A percentile compares a stretch with the other conserved stretches of the same genome.
phyloP scores from a whole-genome alignment of 1,140 invertebrate species.

The Aphelinus certus region DNA sequence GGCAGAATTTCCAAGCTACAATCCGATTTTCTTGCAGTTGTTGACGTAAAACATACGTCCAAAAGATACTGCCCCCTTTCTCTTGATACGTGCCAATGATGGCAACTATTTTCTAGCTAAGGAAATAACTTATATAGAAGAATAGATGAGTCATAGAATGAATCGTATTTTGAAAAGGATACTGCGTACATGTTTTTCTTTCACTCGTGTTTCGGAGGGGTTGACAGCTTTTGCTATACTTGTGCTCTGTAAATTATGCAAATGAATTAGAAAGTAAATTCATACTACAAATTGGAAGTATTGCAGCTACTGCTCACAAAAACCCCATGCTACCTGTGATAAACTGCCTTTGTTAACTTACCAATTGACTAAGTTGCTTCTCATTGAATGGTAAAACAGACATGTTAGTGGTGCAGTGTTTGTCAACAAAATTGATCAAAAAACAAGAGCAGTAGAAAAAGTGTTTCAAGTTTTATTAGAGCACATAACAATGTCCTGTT shows the following conservation, averaged over 20 bases:
- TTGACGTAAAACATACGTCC: constrained; percentile 83
- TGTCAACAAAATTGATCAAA: constrained; percentile 40
- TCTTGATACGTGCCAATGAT: constrained; percentile 96
- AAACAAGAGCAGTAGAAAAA: constrained; percentile 43
- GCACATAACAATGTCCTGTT: constrained; percentile 35
- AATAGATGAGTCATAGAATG: constrained; percentile 5
- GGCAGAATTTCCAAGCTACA: constrained; percentile 98
- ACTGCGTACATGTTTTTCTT: constrained; percentile 96
- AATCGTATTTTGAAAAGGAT: constrained; percentile 67
- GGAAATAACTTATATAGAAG: constrained; percentile 37
- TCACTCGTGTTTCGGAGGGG: constrained; percentile 86
- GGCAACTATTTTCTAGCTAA: constrained; percentile 70
- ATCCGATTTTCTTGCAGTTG: constrained; percentile 93
- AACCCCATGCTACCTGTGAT: too few species aligned
- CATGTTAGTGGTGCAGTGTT: constrained; percentile 58
- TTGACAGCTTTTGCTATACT: constrained; percentile 93
- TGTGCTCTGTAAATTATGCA: constrained; percentile 70
- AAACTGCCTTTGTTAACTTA: constrained; percentile 46
- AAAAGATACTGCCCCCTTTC: constrained; percentile 89
- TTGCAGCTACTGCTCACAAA: too few species aligned
- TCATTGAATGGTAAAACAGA: constrained; percentile 58
- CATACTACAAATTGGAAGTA: too few species aligned
- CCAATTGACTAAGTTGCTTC: constrained; percentile 63
- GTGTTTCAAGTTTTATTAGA: constrained; percentile 45
- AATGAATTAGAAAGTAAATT: too few species aligned